These are phyloP conservation scores for Carterocephalus palaemon DNA, from an alignment of 2,888 invertebrate species.

Conservation along the genomic window DNA sequence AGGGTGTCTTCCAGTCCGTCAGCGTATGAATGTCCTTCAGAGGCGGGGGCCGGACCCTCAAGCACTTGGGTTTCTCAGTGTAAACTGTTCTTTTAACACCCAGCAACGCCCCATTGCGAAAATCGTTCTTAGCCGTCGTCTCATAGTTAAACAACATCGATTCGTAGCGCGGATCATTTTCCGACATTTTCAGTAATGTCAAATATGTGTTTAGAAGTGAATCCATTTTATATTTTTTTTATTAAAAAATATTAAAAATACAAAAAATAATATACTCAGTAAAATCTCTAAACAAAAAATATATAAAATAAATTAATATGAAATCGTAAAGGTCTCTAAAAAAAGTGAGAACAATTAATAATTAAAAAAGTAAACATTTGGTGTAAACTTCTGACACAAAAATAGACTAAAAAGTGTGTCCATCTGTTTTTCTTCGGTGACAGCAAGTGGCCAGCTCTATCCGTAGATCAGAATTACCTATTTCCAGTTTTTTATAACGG, in stretches of 20 bases:
- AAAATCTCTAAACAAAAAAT: slow-evolving; percentile 9
- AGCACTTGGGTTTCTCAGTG: slow-evolving; percentile 28
- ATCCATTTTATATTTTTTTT: neutral
- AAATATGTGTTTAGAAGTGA: slow-evolving; percentile 8
- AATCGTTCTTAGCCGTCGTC: slow-evolving; percentile 38
- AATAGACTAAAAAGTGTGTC: no score
- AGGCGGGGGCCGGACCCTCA: slow-evolving; percentile 28
- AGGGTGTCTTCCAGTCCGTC: slow-evolving; percentile 35
- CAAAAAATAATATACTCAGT: slow-evolving; percentile 5
- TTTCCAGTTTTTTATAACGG: no score
- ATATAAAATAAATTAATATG: slow-evolving; percentile 20
- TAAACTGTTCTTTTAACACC: slow-evolving; percentile 32
- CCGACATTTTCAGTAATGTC: slow-evolving; percentile 22
- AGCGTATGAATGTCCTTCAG: slow-evolving; percentile 42
- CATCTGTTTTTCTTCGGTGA: no score
- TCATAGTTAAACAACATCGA: slow-evolving; percentile 39
- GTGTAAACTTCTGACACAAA: no score
- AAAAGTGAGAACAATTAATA: no score
- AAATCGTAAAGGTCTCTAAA: slow-evolving; percentile 13
- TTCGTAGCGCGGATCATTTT: slow-evolving; percentile 26
- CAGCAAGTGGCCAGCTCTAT: no score
- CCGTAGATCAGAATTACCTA: no score
- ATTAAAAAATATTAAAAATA: neutral
- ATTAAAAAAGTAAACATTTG: no score
- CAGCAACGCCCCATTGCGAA: slow-evolving; percentile 28